A percentile compares a stretch with the other conserved stretches of the same genome.
phyloP scores from a whole-genome alignment of 2,113 vertebrate species.

The Laticauda colubrina region DNA sequence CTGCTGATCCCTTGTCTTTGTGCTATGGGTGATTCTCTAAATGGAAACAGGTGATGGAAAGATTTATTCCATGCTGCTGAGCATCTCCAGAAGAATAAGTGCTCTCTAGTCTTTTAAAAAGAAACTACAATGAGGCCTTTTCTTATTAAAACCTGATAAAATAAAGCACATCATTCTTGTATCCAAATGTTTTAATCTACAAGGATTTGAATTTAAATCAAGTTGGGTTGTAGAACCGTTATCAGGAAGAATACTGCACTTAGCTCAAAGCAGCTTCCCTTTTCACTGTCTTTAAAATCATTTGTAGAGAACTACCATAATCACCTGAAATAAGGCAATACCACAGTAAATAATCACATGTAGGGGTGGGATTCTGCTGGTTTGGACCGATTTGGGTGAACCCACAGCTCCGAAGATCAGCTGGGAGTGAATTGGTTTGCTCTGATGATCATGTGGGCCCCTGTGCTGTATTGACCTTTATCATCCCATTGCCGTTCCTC shows the following conservation, averaged over 20 bases:
- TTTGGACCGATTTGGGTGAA: no score
- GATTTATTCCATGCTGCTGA: not conserved
- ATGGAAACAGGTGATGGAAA: not conserved
- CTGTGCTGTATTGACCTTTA: no score
- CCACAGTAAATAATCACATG: not conserved
- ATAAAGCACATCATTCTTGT: not conserved
- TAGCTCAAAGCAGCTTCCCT: not conserved
- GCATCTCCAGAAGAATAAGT: slow-evolving; percentile 19
- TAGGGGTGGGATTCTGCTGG: no score
- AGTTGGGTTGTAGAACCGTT: not conserved
- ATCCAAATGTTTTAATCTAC: not conserved
- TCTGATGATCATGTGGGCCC: no score
- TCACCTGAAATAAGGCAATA: not conserved
- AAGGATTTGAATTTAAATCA: not conserved
- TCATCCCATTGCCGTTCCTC: no score
- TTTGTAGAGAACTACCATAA: not conserved
- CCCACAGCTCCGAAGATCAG: no score
- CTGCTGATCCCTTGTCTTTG: not conserved
- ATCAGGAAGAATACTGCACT: not conserved
- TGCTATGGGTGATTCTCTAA: slow-evolving; percentile 12
- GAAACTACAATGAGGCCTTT: not conserved
- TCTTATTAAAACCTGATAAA: slow-evolving; percentile 27
- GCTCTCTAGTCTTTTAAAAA: slow-evolving; percentile 24
- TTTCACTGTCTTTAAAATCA: not conserved
- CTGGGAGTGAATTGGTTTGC: no score